These are phyloP conservation scores for Odontamblyopus rebecca DNA, from an alignment of 2,797 vertebrate genomes.

Conservation along the genomic window DNA sequence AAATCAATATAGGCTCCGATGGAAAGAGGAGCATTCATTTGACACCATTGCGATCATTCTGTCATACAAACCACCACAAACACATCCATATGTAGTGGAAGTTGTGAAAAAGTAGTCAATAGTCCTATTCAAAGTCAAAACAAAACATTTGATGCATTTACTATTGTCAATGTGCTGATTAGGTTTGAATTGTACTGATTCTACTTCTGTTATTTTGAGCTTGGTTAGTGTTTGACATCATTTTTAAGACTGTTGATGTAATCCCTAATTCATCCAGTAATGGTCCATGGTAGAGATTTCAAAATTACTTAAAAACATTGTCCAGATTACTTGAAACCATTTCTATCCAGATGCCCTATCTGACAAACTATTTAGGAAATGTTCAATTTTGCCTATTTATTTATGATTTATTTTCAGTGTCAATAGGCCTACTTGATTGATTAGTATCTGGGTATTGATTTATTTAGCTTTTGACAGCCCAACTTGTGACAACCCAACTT, in stretches of 20 bases:
- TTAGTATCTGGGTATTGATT: background rate
- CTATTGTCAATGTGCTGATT: background rate
- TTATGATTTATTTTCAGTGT: background rate
- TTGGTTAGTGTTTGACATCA: too few species aligned
- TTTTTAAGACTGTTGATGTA: too few species aligned
- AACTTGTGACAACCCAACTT: background rate
- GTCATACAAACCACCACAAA: background rate
- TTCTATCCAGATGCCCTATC: too few species aligned
- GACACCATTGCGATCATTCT: background rate
- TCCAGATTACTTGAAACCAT: too few species aligned
- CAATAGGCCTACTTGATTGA: background rate
- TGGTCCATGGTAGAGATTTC: too few species aligned
- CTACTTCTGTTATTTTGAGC: background rate
- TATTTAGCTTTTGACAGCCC: background rate
- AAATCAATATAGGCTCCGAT: background rate
- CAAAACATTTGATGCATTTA: background rate
- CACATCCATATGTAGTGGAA: background rate
- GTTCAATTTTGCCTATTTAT: background rate
- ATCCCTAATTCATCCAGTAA: too few species aligned
- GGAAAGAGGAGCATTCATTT: background rate
- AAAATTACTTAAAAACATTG: too few species aligned
- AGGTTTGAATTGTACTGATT: background rate
- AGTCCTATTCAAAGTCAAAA: background rate
- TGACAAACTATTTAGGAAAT: background rate
- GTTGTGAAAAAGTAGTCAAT: background rate